Evolutionary conservation across 2,797 vertebrate genomes (phyloP).

Genomic region (Sebastes kiyomatsui): DNA sequence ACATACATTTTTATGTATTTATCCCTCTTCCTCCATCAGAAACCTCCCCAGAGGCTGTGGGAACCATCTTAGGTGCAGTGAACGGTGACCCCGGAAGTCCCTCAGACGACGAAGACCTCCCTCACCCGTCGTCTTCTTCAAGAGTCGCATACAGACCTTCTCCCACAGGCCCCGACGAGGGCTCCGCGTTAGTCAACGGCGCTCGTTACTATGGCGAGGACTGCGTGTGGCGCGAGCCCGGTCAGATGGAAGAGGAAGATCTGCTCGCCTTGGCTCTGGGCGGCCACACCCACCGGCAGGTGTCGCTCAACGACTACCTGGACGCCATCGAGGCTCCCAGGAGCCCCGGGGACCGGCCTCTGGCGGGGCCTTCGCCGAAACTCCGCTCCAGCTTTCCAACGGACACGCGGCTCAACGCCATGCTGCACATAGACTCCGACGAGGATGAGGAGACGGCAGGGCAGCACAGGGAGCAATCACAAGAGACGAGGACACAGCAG

Average conservation of each 20-base stretch:
- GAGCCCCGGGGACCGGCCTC: slow-evolving; percentile 76
- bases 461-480: slow-evolving; percentile 72
- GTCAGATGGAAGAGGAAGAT: slow-evolving; percentile 39
- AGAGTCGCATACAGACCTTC: slow-evolving; percentile 61
- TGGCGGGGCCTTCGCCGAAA: slow-evolving; percentile 88
- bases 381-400: slow-evolving; percentile 96
- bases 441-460: slow-evolving; percentile 91
- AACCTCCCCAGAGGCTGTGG: slow-evolving; percentile 84
- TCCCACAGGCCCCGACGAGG: slow-evolving; percentile 87
- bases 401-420: slow-evolving; percentile 93
- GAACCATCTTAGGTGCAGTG: slow-evolving; percentile 83
- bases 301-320: slow-evolving; percentile 92
- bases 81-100: slow-evolving; percentile 95
- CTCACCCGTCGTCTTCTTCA: slow-evolving; percentile 68
- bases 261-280: slow-evolving; percentile 53
- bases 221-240: slow-evolving; percentile 51
- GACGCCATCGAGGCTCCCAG: slow-evolving; percentile 86
- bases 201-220: slow-evolving; percentile 60
- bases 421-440: slow-evolving; percentile 97
- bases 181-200: slow-evolving; percentile 80
- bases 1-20: neutral
- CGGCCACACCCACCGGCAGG: slow-evolving; percentile 85
- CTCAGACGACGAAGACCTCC: slow-evolving; percentile 92
- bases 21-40: slow-evolving; percentile 57
- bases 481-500: slow-evolving; percentile 71